Percentiles rank a stretch among this genome's conserved stretches.
phyloP scores from a whole-genome alignment of 2,888 invertebrate species.

The Tenthredo mesomela region DNA sequence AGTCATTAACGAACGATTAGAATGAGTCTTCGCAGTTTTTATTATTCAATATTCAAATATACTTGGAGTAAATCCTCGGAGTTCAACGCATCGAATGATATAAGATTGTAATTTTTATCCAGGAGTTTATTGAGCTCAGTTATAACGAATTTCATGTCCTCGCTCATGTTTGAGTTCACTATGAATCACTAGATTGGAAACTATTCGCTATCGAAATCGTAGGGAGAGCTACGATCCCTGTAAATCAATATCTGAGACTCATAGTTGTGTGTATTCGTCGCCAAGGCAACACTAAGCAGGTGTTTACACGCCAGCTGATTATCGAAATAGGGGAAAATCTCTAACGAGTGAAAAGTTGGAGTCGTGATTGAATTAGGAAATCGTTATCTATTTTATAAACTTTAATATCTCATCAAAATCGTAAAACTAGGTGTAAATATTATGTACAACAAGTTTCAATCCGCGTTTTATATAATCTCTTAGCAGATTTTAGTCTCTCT shows the following conservation, averaged over 20 bases:
- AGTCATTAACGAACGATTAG: not conserved
- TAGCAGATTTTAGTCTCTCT: not conserved
- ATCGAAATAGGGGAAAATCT: not conserved
- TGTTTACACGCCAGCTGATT: slow-evolving; percentile 9
- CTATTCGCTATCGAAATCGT: not conserved
- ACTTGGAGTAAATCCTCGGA: slow-evolving; percentile 89
- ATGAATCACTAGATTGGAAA: not conserved
- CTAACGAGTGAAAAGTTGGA: not conserved
- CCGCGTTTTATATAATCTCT: not conserved
- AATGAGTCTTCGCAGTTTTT: not conserved
- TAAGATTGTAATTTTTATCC: slow-evolving; percentile 87
- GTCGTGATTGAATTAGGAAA: not conserved
- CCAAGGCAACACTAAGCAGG: slow-evolving; percentile 31
- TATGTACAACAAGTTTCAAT: not conserved
- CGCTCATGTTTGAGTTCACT: slow-evolving; percentile 80
- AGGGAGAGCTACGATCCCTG: not conserved
- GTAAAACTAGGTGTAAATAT: not conserved
- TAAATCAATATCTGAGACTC: slow-evolving; percentile 1
- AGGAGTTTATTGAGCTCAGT: slow-evolving; percentile 87
- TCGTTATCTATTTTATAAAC: not conserved
- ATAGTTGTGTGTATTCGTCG: slow-evolving; percentile 17
- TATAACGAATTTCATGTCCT: slow-evolving; percentile 85
- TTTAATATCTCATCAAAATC: slow-evolving; percentile 33
- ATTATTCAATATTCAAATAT: not conserved
- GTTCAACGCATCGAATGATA: slow-evolving; percentile 90